Conservation (phyloP, 2,797 vertebrate genomes). For the Darevskia mixta region DNA sequence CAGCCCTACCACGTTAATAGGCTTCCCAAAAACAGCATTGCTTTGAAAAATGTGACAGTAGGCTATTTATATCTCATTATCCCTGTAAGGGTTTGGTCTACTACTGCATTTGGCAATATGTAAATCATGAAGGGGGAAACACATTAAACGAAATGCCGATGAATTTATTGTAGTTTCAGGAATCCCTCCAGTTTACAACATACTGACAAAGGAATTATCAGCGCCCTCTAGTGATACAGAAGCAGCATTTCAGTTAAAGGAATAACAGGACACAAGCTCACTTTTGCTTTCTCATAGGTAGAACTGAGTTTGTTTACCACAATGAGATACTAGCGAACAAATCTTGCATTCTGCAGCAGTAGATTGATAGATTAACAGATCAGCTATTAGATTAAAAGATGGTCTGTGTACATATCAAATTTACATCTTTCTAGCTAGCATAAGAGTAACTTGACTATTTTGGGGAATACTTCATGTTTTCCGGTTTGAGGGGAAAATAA, state of each 20-base stretch:
- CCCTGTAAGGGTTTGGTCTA: neutral
- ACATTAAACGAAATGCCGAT: neutral
- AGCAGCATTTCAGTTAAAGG: neutral
- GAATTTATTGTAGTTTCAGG: neutral
- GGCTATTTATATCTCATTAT: neutral
- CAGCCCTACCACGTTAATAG: neutral
- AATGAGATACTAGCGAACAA: conserved; percentile 2
- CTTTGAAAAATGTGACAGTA: neutral
- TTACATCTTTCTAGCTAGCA: neutral
- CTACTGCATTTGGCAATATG: neutral
- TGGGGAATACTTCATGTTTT: neutral
- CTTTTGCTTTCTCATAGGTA: neutral
- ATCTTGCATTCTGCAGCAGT: neutral
- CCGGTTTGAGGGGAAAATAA: neutral
- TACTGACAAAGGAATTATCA: neutral
- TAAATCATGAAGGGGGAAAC: neutral
- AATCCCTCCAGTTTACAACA: neutral
- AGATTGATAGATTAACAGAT: neutral
- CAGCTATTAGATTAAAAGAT: too few relatives aligned
- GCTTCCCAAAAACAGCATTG: neutral
- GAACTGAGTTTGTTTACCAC: neutral
- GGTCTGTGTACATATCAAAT: neutral
- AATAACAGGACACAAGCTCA: neutral
- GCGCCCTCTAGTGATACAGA: conserved; percentile 5
- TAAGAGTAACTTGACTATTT: neutral